Conservation (phyloP, 2,888 invertebrate species). For the Hecatera dysodea region DNA sequence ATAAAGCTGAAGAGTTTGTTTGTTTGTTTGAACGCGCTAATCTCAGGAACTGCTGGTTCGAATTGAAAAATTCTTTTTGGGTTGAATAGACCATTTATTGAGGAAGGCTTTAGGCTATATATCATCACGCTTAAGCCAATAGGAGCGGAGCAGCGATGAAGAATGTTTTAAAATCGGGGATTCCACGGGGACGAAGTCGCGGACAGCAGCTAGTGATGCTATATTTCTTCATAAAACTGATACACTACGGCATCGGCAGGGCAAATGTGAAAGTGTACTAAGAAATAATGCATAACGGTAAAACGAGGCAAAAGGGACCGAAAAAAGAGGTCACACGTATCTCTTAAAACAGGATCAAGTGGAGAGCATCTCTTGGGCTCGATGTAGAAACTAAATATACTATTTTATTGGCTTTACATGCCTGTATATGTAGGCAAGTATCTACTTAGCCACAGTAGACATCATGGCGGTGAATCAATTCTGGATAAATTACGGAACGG, state of each 20-base stretch:
- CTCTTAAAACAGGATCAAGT: slow-evolving; percentile 32
- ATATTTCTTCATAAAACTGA: slow-evolving; percentile 7
- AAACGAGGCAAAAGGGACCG: neutral
- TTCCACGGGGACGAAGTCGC: too few species aligned
- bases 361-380: slow-evolving; percentile 29
- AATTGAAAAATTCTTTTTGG: too few species aligned
- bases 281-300: slow-evolving; percentile 32
- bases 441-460: neutral
- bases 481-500: neutral
- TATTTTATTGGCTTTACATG: slow-evolving; percentile 20
- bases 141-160: too few species aligned
- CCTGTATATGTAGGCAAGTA: neutral
- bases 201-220: too few species aligned
- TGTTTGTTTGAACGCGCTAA: too few species aligned
- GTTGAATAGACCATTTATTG: too few species aligned
- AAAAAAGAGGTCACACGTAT: slow-evolving; percentile 49
- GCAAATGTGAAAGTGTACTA: slow-evolving; percentile 29
- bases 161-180: too few species aligned
- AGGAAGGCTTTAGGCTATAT: too few species aligned
- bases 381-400: slow-evolving; percentile 26
- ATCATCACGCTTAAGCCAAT: too few species aligned
- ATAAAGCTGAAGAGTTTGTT: too few species aligned
- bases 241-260: neutral
- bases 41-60: too few species aligned
- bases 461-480: neutral